Evolutionary conservation across 1,140 invertebrate species (phyloP).

Genomic region (Sipha flava): DNA sequence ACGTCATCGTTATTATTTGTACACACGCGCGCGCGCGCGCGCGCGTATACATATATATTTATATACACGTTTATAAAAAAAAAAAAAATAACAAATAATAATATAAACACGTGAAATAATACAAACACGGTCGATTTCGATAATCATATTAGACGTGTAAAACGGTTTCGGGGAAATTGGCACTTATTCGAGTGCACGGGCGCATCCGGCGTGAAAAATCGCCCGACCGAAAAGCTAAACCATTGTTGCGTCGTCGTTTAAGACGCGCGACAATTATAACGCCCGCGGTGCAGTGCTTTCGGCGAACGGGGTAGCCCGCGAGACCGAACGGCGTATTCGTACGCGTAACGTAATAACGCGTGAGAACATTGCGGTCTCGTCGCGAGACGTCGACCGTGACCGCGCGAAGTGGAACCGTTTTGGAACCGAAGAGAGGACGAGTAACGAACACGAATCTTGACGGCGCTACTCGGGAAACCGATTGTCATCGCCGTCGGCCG

Average conservation of each 20-base stretch:
- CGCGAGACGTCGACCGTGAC: neutral
- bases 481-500: neutral
- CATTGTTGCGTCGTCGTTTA: conserved; percentile 9
- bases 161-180: conserved; percentile 25
- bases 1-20: conserved; percentile 12
- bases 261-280: conserved; percentile 11
- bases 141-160: conserved; percentile 31
- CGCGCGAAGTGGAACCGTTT: neutral
- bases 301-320: neutral
- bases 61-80: no score
- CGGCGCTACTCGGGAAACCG: neutral
- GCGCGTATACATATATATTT: no score
- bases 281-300: neutral
- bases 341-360: neutral
- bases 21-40: no score
- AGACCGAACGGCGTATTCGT: neutral
- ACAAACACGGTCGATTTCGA: conserved; percentile 18
- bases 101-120: neutral
- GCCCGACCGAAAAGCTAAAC: conserved; percentile 18
- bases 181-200: conserved; percentile 21
- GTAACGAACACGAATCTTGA: neutral
- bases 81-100: neutral
- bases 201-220: conserved; percentile 31
- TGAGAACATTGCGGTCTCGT: conserved; percentile 12
- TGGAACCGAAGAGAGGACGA: neutral